Evolutionary conservation across 2,888 invertebrate genomes (phyloP), one percentile per base, ranked within the genome.

Genomic region (Aproaerema taeniolella): DNA sequence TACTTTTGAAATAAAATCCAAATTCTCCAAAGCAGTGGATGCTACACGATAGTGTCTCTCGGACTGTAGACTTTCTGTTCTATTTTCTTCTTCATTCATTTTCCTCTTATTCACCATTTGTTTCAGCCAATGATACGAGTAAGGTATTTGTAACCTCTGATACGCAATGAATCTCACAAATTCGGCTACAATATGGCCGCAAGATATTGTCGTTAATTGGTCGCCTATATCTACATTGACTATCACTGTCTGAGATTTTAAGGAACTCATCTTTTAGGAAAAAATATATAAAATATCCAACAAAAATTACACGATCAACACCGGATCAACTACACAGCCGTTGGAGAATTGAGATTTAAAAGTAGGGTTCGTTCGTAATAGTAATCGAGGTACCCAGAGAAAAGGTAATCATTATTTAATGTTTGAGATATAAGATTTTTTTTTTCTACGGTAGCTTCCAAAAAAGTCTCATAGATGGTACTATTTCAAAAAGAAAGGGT

Each of bases 71-170:
- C 67, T 74, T 24, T 82, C 76, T 31, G 67, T 80, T 31, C 46
- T 50, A 5, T 61, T 45, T 8, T 50, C 53, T 29, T 67, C 57
- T 39, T 67, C 60, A 38, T 47, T 50, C 10, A 52, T 56, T 45
- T 76, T 80, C 46, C 66, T 79, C 38, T 70, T 81, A 33, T 55
- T 80, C 20, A 88, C 64, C 15, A 81, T 62, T 55, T 82, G 79
- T 49, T 88, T 88, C 20, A 88, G 50, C 80, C 86, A 86, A 45
- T 81, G 80, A 46, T 87, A 88, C 0, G 73, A 67, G 47, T 87
- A 88, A 0, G 88, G 88, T 55, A 87, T 87, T 64, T 87, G 89
- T 28, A 88, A 66, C 60, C 88, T 87, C 61, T 90, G 89, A 68
- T 88, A 89, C 0, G 83, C 69, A 30, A 90, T 66, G 50, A 87